Evolutionary conservation across 2,113 vertebrate species (phyloP).

Genomic region (Mobula hypostoma): DNA sequence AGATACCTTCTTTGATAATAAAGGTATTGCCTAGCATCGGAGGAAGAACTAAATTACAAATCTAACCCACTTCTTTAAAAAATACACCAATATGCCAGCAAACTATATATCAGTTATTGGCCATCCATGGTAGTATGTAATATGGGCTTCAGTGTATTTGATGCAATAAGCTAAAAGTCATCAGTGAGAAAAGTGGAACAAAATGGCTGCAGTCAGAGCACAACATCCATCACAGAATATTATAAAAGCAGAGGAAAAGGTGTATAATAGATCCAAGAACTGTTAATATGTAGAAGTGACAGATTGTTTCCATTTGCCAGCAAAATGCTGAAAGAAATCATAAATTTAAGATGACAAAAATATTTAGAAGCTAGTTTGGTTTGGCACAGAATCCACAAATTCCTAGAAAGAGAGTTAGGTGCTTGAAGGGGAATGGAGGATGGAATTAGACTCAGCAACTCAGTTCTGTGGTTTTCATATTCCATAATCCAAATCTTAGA

Average conservation of each 20-base stretch:
- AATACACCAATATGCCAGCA: not conserved
- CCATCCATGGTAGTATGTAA: not conserved
- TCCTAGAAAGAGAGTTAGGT: not conserved
- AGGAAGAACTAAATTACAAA: not conserved
- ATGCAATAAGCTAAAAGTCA: not conserved
- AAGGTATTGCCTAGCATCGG: not conserved
- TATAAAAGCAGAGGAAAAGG: not conserved
- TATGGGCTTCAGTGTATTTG: not conserved
- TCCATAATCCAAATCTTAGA: not conserved
- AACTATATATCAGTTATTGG: not conserved
- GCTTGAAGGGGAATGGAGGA: not conserved
- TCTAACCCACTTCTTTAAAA: not conserved
- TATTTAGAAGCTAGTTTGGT: not conserved
- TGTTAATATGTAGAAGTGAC: not conserved
- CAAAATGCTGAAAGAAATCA: not conserved
- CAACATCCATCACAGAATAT: not conserved
- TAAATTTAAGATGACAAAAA: not conserved
- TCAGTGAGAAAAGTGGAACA: not conserved
- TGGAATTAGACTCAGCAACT: not conserved
- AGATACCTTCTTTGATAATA: not conserved
- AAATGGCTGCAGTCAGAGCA: not conserved
- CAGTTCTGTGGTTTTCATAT: not conserved
- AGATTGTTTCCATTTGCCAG: not conserved
- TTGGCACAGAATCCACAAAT: slow-evolving; percentile 15
- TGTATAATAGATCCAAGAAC: not conserved